Percentiles rank a stretch among this genome's conserved stretches.
phyloP scores from a whole-genome alignment of 1,140 invertebrate species.

The Zaprionus ornatus region DNA sequence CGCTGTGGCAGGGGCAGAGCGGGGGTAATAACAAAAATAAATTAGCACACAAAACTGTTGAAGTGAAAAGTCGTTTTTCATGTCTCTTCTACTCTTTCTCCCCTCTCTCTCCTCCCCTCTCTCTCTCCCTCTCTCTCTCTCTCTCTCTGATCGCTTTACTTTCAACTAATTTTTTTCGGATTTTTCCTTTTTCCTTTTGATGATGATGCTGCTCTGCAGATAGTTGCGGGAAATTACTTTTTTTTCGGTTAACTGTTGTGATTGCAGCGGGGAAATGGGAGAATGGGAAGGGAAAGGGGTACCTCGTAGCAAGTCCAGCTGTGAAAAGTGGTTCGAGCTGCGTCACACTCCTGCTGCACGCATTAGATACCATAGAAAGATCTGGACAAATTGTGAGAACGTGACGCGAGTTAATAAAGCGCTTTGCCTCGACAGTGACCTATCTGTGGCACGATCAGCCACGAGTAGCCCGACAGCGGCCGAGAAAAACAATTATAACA shows the following conservation, averaged over 20 bases:
- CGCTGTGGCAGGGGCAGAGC: slow-evolving; percentile 14
- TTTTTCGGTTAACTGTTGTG: slow-evolving; percentile 49
- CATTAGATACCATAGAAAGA: slow-evolving; percentile 9
- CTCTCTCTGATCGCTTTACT: slow-evolving; percentile 65
- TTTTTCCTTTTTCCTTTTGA: slow-evolving; percentile 53
- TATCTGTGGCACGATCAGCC: slow-evolving; percentile 42
- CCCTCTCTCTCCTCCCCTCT: slow-evolving; percentile 2
- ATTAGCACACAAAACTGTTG: slow-evolving; percentile 81
- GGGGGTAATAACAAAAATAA: slow-evolving; percentile 68
- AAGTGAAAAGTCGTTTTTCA: slow-evolving; percentile 81
- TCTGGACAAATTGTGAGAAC: slow-evolving; percentile 18
- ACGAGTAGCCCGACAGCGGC: neutral
- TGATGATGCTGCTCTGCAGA: slow-evolving; percentile 47
- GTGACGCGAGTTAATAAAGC: slow-evolving; percentile 21
- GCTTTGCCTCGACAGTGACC: neutral
- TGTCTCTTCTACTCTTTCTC: slow-evolving; percentile 24
- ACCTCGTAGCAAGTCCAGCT: slow-evolving; percentile 28
- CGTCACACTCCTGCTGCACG: slow-evolving; percentile 26
- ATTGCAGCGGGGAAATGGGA: slow-evolving; percentile 5
- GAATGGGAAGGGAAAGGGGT: neutral
- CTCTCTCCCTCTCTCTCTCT: slow-evolving; percentile 11
- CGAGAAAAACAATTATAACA: slow-evolving; percentile 15
- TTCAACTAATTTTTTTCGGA: slow-evolving; percentile 66
- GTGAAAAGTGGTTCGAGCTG: slow-evolving; percentile 41
- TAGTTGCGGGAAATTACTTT: slow-evolving; percentile 61